Evolutionary conservation across 1,140 invertebrate genomes (phyloP), one percentile per base, ranked within the genome.

Genomic region (Chironomus tepperi): DNA sequence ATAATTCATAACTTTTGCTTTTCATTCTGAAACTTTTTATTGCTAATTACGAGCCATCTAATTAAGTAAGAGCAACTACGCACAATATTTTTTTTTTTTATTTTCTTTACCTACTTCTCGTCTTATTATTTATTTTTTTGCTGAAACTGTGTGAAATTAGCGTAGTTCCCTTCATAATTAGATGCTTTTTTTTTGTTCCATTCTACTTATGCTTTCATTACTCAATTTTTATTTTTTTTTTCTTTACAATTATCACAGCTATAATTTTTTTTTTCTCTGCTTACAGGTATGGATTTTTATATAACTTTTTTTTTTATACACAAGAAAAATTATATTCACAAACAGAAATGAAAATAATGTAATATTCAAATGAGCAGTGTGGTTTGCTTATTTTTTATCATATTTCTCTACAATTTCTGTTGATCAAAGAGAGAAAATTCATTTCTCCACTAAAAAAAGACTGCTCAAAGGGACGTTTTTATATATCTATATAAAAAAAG

Each of bases 281-380:
- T 57, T 57, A 57, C 47, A 57, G 47, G 47, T 57, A 57, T 57
- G n/a, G n/a, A n/a, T 57, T 57, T 15, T 57, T 57, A 57, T 57
- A 57, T 57, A 57, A 57, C 47, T 57, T 57, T 57, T 57, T 57
- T 57, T 57, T 57, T 57, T 57, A 57, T 57, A 57, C 47, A 57
- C 47, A 57, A 57, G 47, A 57, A 57, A 57, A 57, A 57, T 57
- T n/a, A 57, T 57, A 57, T 57, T 57, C 47, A 57, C 47, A 57
- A 57, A 15, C n/a, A n/a, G 24, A 34, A 57, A n/a, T 15, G n/a
- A 57, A 57, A 57, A 57, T 57, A 57, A 34, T 34, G 24, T 34
- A 34, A n/a, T 57, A 57, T 57, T 57, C 47, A 57, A 57, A 57
- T 57, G 47, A 57, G 47, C 47, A 57, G 47, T 57, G 47, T 57